Evolutionary conservation across 2,888 invertebrate species (phyloP), one percentile per base, ranked within the genome.

Genomic region (Agrypnus murinus): DNA sequence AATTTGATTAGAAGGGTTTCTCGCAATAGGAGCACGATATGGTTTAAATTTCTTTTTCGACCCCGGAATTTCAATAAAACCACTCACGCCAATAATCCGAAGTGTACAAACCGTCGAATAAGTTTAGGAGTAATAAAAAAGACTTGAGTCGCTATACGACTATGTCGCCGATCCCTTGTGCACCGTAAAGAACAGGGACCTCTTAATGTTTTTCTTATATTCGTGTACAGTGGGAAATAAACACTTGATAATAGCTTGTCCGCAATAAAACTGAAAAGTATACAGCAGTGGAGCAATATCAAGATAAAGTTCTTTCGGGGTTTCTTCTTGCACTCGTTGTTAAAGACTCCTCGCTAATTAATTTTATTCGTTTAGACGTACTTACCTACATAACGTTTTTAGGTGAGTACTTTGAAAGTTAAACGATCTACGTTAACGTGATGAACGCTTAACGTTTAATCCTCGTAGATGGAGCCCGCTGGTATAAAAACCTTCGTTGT

Each of bases 181-280:
- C 17, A 38, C 57, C 15, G 57, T 57, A 57, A 57, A 57, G 57
- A 57, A 57, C 17, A 36, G 38, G 57, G 57, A 36, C 14, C 57
- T 53, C 57, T 57, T 57, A 57, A 57, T 57, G 57, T 57, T 38
- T 25, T 57, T 38, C 57, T 38, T 57, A 38, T 38, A 57, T 57
- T 57, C 38, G 57, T 57, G 57, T 57, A 57, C 57, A 38, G 57
- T 38, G 57, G 57, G 38, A 57, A 57, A 57, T 57, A 57, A 57
- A 57, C 57, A 57, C 57, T 57, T 57, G 57, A 57, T 57, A 57
- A 57, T 57, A 38, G 57, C 57, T 15, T 57, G 57, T 57, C 57
- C 38, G 38, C 57, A 57, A 57, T 57, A 57, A 57, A 57, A 57
- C 57, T 57, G 38, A 57, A 57, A 57, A 57, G 57, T 36, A 38